Conservation (phyloP, 1,140 invertebrate genomes). For the Papilio aristodemus region DNA sequence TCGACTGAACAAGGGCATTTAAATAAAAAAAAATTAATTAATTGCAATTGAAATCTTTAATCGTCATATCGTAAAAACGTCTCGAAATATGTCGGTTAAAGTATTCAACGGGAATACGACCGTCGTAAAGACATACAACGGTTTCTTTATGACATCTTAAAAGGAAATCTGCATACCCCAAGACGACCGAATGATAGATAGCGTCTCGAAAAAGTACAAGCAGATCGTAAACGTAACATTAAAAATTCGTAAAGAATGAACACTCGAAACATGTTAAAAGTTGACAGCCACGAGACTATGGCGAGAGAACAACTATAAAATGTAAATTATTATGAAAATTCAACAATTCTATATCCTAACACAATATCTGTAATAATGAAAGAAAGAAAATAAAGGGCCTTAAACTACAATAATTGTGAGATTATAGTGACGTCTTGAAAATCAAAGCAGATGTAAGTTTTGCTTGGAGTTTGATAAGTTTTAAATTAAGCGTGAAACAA, state of each 20-base stretch:
- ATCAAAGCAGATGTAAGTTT: too few relatives aligned
- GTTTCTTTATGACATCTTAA: conserved; percentile 30
- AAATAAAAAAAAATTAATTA: conserved; percentile 12
- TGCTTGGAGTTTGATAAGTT: too few relatives aligned
- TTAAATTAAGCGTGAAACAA: too few relatives aligned
- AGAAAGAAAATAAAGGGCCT: too few relatives aligned
- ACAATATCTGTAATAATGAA: too few relatives aligned
- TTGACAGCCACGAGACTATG: neutral
- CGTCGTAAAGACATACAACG: conserved; percentile 17
- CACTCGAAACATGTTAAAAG: neutral
- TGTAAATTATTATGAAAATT: too few relatives aligned
- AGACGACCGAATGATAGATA: conserved; percentile 9
- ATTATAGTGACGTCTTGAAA: too few relatives aligned
- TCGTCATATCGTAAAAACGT: conserved; percentile 9
- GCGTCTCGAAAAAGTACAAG: conserved; percentile 5
- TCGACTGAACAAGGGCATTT: neutral
- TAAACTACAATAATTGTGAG: too few relatives aligned
- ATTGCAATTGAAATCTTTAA: conserved; percentile 9
- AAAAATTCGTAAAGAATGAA: conserved; percentile 1
- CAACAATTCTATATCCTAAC: too few relatives aligned
- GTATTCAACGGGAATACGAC: conserved; percentile 4
- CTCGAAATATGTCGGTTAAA: neutral
- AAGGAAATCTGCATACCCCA: conserved; percentile 27
- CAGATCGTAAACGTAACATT: conserved; percentile 17
- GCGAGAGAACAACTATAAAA: too few relatives aligned